Base-by-base conservation (phyloP, 2,113 vertebrate species). In the Brienomyrus longianalis region DNA sequence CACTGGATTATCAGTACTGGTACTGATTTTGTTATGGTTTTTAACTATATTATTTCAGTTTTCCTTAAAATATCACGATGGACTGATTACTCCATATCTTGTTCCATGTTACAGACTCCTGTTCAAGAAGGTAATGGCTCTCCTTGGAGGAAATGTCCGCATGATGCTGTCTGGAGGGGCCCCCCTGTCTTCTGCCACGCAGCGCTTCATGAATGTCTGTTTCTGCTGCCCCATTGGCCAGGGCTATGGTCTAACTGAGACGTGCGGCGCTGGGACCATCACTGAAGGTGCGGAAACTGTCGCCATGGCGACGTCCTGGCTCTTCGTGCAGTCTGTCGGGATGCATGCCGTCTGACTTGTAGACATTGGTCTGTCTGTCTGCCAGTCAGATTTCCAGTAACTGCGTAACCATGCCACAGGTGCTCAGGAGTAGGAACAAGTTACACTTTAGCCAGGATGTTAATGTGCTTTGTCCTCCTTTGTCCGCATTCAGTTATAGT, bases 171-270 rank as follows among this genome's bases (percentile, higher is more conserved):
- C 97, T 2, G 98, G 98, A 10, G 98, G 98, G 15, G 98, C 98
- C 0, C 98, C 98, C 0, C 95, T 99, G 70, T 99, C 98, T 0
- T 91, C 98, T 0, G 97, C 96, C 0, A 99, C 98, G 13, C 98
- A 99, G 50, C 94, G 97, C 17, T 99, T 99, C 91, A 99, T 99
- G 97, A 99, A 99, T 66, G 96, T 99, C 59, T 99, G 98, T 88
- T 99, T 99, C 94, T 99, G 98, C 90, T 99, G 98, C 70, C 98
- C 98, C 0, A 95, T 99, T 88, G 97, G 97, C 11, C 98, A 99
- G 89, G 98, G 98, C 80, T 99, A 99, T 1, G 98, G 98, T 51
- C 95, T 99, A 31, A 99, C 98, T 8, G 98, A 99, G 93, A 98
- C 98, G 0, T 99, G 98, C 89, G 98, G 98, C 56, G 98, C 98